A percentile compares a stretch with the other conserved stretches of the same genome.
These are phyloP conservation scores for Pipistrellus nathusii DNA, from an alignment of 2,797 vertebrate genomes.

Conservation along the genomic window DNA sequence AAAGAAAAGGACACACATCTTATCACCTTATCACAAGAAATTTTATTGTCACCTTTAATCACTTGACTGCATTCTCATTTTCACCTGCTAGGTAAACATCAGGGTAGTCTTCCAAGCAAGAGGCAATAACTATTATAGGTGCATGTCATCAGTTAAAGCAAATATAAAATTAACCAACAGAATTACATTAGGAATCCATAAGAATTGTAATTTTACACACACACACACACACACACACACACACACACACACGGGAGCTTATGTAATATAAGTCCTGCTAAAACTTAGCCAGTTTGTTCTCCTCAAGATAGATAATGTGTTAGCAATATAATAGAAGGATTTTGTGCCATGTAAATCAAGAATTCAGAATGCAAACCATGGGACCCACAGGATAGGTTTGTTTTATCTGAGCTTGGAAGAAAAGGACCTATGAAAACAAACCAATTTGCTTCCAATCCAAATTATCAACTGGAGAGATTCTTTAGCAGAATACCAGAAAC, in stretches of 20 bases:
- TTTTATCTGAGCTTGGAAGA: conserved; percentile 86
- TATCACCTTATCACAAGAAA: not conserved
- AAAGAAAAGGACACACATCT: not conserved
- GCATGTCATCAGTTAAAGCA: conserved; percentile 50
- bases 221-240: not conserved
- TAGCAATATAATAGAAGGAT: conserved; percentile 83
- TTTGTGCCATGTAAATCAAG: conserved; percentile 83
- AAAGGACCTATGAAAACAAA: conserved; percentile 86
- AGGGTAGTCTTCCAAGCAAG: conserved; percentile 10
- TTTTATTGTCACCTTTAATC: not conserved
- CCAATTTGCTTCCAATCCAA: conserved; percentile 84
- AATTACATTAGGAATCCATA: conserved; percentile 41
- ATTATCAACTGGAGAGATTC: conserved; percentile 86
- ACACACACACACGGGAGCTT: conserved; percentile 53
- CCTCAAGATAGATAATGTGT: conserved; percentile 83
- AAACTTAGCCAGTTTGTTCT: conserved; percentile 67
- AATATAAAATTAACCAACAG: conserved; percentile 45
- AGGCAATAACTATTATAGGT: conserved; percentile 43
- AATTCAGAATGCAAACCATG: conserved; percentile 85
- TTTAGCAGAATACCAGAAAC: conserved; percentile 86
- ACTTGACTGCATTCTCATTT: not conserved
- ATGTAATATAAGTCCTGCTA: conserved; percentile 76
- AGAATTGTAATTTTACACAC: conserved; percentile 70
- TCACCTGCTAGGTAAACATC: conserved; percentile 17
- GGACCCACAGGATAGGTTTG: conserved; percentile 85